These are phyloP conservation scores for Megalonaias nervosa DNA, from an alignment of 1,140 invertebrate genomes.

Conservation along the genomic window DNA sequence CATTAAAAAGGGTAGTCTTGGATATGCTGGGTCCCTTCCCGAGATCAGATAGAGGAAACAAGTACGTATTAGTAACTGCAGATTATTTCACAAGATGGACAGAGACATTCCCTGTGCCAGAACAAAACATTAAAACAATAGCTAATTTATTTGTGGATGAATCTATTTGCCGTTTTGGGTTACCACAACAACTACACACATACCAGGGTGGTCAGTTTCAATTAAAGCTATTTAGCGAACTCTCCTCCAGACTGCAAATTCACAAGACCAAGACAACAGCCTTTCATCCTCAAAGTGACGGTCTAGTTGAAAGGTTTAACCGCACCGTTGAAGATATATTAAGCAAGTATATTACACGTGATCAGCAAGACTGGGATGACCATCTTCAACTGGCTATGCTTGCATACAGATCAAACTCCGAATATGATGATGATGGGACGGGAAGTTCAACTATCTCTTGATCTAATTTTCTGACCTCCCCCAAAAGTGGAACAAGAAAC, in stretches of 20 bases:
- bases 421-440: no score
- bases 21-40: constrained; percentile 27
- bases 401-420: no score
- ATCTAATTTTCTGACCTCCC: constrained; percentile 12
- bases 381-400: no score
- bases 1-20: constrained; percentile 23
- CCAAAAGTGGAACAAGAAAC: neutral
- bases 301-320: no score
- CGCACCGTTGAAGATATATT: no score
- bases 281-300: constrained; percentile 37
- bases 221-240: constrained; percentile 26
- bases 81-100: constrained; percentile 53
- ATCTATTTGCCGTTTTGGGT: constrained; percentile 62
- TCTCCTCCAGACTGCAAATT: constrained; percentile 32
- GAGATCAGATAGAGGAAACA: constrained; percentile 28
- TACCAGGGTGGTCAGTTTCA: constrained; percentile 66
- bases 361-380: no score
- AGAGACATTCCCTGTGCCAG: constrained; percentile 39
- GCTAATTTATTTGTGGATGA: constrained; percentile 62
- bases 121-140: constrained; percentile 52
- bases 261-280: constrained; percentile 32
- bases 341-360: no score
- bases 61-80: no score
- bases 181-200: constrained; percentile 60
- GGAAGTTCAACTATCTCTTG: constrained; percentile 20